These are phyloP conservation scores for Myrmophylax atrothorax DNA, from an alignment of 2,113 vertebrate genomes.

Conservation along the genomic window DNA sequence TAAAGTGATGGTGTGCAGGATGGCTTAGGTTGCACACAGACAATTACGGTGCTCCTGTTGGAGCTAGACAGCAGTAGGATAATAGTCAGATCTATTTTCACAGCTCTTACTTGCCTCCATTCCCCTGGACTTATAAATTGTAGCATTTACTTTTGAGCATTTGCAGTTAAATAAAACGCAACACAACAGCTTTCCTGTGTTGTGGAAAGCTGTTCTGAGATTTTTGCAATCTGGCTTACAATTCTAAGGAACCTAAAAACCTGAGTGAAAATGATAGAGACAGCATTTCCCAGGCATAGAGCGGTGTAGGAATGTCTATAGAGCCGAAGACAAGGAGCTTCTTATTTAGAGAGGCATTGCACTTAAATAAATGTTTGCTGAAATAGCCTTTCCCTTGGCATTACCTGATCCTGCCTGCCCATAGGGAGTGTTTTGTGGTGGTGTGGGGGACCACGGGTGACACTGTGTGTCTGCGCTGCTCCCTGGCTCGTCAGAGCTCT, in stretches of 20 bases:
- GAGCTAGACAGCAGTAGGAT: neutral
- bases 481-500: neutral
- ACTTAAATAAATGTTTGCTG: neutral
- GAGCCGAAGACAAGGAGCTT: neutral
- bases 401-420: neutral
- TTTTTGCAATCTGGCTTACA: neutral
- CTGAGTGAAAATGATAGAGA: neutral
- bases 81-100: neutral
- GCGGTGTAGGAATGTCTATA: accelerated
- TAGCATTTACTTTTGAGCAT: neutral
- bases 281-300: neutral
- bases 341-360: neutral
- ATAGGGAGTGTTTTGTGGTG: neutral
- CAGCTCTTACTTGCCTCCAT: neutral
- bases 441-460: neutral
- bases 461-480: accelerated
- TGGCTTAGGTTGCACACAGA: neutral
- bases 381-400: neutral
- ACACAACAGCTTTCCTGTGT: neutral
- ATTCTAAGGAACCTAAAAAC: neutral
- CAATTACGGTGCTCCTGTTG: neutral
- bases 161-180: neutral
- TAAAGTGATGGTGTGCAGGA: neutral
- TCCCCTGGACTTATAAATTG: neutral
- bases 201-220: neutral